Evolutionary conservation across 2,113 vertebrate genomes (phyloP).

Genomic region (Aix galericulata): DNA sequence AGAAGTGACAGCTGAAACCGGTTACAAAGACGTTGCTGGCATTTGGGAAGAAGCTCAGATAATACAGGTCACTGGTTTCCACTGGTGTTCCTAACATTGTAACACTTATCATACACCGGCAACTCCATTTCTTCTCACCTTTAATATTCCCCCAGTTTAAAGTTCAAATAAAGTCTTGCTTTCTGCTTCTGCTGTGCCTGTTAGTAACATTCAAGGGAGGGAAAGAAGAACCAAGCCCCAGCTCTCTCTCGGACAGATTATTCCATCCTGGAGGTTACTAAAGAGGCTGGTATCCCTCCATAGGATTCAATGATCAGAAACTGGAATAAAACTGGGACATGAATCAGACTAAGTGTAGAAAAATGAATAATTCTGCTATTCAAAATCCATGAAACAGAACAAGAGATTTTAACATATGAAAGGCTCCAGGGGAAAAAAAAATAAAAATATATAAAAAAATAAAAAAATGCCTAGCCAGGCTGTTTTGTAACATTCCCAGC

Average conservation of each 20-base stretch:
- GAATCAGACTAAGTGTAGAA: not conserved
- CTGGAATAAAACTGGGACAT: constrained; percentile 28
- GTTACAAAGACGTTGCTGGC: not conserved
- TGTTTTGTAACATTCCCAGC: not conserved
- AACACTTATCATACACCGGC: not conserved
- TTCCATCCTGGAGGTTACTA: not conserved
- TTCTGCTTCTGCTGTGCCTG: not conserved
- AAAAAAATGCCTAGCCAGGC: constrained; percentile 10
- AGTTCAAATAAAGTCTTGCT: not conserved
- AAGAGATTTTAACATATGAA: constrained; percentile 55
- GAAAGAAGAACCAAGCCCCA: not conserved
- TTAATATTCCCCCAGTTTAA: not conserved
- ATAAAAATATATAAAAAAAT: not conserved
- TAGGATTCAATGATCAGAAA: not conserved
- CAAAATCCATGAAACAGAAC: constrained; percentile 5
- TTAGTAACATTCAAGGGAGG: not conserved
- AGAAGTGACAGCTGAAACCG: not conserved
- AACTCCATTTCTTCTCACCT: not conserved
- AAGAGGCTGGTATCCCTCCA: not conserved
- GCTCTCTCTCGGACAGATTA: not conserved
- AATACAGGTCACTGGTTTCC: not conserved
- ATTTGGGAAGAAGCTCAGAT: not conserved
- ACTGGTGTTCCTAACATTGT: not conserved
- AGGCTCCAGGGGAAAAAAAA: not conserved
- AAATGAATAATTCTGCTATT: constrained; percentile 48